These are phyloP conservation scores for Mellivora capensis DNA, from an alignment of 2,113 vertebrate genomes.

Conservation along the genomic window DNA sequence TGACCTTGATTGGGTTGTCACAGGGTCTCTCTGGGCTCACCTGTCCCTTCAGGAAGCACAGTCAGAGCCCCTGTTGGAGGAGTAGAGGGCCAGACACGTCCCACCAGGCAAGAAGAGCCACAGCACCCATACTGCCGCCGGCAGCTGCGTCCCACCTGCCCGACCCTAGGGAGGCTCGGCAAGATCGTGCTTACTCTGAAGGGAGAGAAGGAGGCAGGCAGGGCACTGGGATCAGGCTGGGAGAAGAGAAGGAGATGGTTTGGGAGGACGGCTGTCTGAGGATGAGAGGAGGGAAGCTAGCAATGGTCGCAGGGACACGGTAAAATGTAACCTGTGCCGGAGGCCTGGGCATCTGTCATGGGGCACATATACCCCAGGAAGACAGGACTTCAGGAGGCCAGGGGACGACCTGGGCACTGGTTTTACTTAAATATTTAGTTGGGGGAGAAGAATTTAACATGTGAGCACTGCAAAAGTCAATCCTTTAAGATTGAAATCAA, in stretches of 20 bases:
- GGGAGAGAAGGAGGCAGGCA: not conserved
- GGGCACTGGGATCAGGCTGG: not conserved
- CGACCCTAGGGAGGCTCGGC: not conserved
- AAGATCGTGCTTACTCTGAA: not conserved
- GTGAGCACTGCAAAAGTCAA: not conserved
- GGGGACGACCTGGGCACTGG: too few species aligned
- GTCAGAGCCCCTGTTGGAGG: fast-evolving
- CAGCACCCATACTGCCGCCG: too few species aligned
- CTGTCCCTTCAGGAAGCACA: not conserved
- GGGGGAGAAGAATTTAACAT: not conserved
- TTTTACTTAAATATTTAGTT: not conserved
- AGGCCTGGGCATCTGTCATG: not conserved
- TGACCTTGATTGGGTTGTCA: not conserved
- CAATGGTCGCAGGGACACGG: fast-evolving
- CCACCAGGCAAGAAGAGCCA: not conserved
- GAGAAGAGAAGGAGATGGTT: not conserved
- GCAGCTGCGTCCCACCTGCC: too few species aligned
- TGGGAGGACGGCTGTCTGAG: not conserved
- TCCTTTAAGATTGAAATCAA: not conserved
- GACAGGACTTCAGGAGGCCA: not conserved
- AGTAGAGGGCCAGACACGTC: not conserved
- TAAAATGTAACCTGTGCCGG: fast-evolving
- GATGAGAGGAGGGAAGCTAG: not conserved
- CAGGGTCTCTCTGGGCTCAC: not conserved
- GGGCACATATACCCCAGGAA: too few species aligned